Percentiles rank a stretch among this genome's conserved stretches.
Evolutionary conservation across 2,797 vertebrate genomes (phyloP).

Genomic region (Silurus aristotelis): DNA sequence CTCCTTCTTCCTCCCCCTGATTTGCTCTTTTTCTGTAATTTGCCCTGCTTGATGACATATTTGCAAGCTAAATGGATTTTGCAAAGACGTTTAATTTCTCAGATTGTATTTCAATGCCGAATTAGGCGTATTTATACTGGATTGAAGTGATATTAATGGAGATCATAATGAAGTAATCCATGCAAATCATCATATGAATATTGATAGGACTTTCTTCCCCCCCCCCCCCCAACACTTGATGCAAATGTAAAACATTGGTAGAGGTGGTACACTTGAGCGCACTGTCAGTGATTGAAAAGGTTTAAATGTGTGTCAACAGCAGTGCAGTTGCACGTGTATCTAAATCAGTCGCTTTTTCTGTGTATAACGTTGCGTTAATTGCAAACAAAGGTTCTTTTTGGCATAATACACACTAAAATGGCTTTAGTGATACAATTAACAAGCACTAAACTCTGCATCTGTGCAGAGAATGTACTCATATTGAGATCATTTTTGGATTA

Average conservation of each 20-base stretch:
- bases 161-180: slow-evolving; percentile 70
- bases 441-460: background rate
- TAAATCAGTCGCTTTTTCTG: background rate
- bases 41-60: slow-evolving; percentile 62
- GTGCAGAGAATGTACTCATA: background rate
- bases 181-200: slow-evolving; percentile 77
- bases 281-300: slow-evolving; percentile 50
- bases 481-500: background rate
- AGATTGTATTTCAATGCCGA: slow-evolving; percentile 76
- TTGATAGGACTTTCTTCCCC: slow-evolving; percentile 73
- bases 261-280: slow-evolving; percentile 56
- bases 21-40: slow-evolving; percentile 30
- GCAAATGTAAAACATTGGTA: slow-evolving; percentile 72
- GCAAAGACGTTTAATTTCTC: slow-evolving; percentile 64
- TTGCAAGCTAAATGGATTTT: slow-evolving; percentile 77
- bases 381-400: background rate
- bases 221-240: slow-evolving; percentile 61
- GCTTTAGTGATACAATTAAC: background rate
- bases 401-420: background rate
- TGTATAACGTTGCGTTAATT: background rate
- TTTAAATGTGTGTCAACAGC: slow-evolving; percentile 49
- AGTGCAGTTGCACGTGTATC: slow-evolving; percentile 25
- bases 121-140: slow-evolving; percentile 79
- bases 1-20: background rate
- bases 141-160: slow-evolving; percentile 69